Conservation (phyloP, 2,888 invertebrate species). For the Phania funesta region DNA sequence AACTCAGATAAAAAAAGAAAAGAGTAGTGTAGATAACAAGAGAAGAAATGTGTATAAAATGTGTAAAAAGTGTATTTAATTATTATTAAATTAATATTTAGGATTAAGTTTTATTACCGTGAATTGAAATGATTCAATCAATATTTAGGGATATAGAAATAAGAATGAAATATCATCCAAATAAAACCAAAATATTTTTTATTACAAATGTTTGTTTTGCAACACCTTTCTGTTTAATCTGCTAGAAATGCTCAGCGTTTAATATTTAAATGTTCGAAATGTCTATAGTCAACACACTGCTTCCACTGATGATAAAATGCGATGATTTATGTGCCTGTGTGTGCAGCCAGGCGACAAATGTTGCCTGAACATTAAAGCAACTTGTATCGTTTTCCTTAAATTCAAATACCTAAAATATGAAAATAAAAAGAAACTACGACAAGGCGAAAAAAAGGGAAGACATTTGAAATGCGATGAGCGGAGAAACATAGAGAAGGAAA, state of each 20-base stretch:
- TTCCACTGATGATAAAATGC: slow-evolving; percentile 52
- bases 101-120: slow-evolving; percentile 17
- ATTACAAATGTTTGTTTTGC: slow-evolving; percentile 22
- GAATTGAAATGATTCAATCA: slow-evolving; percentile 30
- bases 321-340: slow-evolving; percentile 59
- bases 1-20: slow-evolving; percentile 20
- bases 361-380: slow-evolving; percentile 52
- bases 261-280: slow-evolving; percentile 9
- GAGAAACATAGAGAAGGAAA: slow-evolving; percentile 16
- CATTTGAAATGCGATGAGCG: slow-evolving; percentile 30
- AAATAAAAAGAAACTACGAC: slow-evolving; percentile 4
- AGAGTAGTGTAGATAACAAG: slow-evolving; percentile 34
- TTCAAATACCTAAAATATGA: neutral
- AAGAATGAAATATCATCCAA: slow-evolving; percentile 33
- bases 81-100: slow-evolving; percentile 2
- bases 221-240: slow-evolving; percentile 24
- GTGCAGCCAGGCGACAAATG: slow-evolving; percentile 65
- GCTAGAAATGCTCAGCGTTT: slow-evolving; percentile 12
- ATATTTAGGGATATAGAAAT: slow-evolving; percentile 10
- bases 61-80: slow-evolving; percentile 24
- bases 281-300: neutral
- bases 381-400: slow-evolving; percentile 45
- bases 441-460: slow-evolving; percentile 14
- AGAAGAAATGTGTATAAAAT: slow-evolving; percentile 38
- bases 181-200: slow-evolving; percentile 59